A percentile compares a stretch with the other conserved stretches of the same genome.
Evolutionary conservation across 1,140 invertebrate genomes (phyloP).

Genomic region (Linepithema humile): DNA sequence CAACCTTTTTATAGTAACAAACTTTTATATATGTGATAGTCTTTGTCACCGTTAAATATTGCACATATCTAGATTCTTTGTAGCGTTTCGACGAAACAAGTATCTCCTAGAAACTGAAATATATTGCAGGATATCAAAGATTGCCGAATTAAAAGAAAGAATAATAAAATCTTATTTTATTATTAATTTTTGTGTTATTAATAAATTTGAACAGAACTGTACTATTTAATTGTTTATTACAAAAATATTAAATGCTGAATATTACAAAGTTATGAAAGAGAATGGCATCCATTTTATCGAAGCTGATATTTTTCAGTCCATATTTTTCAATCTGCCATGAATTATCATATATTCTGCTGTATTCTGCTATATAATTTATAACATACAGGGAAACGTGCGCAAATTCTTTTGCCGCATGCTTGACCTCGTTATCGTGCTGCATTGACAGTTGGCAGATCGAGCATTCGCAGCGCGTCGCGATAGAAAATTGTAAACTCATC

Average conservation of each 20-base stretch:
- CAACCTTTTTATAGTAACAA: not conserved
- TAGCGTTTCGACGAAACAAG: not conserved
- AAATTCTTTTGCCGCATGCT: not conserved
- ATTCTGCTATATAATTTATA: too few relatives aligned
- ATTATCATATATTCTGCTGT: not conserved
- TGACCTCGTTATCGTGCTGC: constrained; percentile 2
- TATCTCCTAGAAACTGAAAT: not conserved
- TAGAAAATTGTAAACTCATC: constrained; percentile 47
- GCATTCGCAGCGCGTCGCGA: constrained; percentile 1
- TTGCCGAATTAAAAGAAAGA: not conserved
- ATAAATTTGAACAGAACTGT: not conserved
- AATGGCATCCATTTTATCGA: not conserved
- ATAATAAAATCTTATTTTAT: not conserved
- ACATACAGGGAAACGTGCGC: not conserved
- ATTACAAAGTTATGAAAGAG: constrained; percentile 7
- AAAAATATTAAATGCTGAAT: not conserved
- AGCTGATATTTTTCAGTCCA: too few relatives aligned
- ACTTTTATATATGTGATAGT: not conserved
- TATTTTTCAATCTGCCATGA: too few relatives aligned
- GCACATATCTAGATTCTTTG: too few relatives aligned
- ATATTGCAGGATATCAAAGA: not conserved
- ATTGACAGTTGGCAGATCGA: not conserved
- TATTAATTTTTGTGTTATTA: not conserved
- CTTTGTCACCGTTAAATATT: too few relatives aligned
- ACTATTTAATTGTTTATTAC: not conserved